Base-by-base conservation (phyloP, 2,888 invertebrate genomes). In the Noctua pronuba region DNA sequence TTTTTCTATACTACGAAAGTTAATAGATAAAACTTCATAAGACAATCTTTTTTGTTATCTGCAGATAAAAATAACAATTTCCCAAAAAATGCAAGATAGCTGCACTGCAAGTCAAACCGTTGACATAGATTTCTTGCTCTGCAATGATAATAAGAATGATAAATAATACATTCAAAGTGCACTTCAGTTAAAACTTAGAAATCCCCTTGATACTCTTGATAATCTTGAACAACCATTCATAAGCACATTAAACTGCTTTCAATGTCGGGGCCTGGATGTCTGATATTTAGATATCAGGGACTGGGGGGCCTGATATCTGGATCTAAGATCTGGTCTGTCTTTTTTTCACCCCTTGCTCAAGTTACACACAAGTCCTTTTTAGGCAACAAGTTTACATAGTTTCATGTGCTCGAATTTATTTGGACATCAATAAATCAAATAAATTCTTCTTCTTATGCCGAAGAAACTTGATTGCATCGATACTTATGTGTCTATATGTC, bases 101-200 rank as follows among this genome's bases (percentile, higher is more conserved):
- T 58, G 58, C 35, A 28, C 28, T 58, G 58, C 24, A 76, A 28
- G 24, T 55, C 44, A 65, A 76, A 24, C 10, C 21, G 28, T 7
- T 76, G 64, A 76, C 52, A 64, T 38, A 66, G n/a, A 76, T 67
- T 77, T 77, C 35, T 24, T 28, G 35, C n/a, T 10, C n/a, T 52
- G 28, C 35, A 44, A 21, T 66, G 76, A 28, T 46, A 38, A 75
- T 75, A 75, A 75, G 44, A 77, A 65, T 28, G 28, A 77, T 65
- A 65, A 72, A 74, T 38, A 35, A 38, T 24, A 24, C 24, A 28
- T 28, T 35, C 2, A 64, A 24, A 24, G 62, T 6, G 24, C 35
- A 35, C 35, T 35, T 35, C 11, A 62, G 11, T 38, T 38, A 38
- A 24, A 64, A 38, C 7, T 5, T 64, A 21, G 2, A 24, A 64